Evolutionary conservation across 2,113 vertebrate genomes (phyloP).

Genomic region (Pomatorhinus ruficollis): DNA sequence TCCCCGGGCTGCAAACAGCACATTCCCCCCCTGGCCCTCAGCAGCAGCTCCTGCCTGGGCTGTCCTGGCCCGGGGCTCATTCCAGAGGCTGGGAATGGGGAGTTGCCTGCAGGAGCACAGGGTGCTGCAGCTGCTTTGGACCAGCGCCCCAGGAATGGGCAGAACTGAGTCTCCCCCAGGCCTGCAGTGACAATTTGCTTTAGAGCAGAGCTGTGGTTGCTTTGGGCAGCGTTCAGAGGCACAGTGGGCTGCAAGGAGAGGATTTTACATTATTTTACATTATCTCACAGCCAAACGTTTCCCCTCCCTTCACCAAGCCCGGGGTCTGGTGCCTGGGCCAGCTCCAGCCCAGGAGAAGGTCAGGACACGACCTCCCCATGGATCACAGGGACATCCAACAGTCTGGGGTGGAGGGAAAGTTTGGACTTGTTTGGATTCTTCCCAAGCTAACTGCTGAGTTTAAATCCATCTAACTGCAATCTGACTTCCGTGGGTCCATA

Average conservation of each 20-base stretch:
- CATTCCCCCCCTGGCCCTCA: too few relatives aligned
- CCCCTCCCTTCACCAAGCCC: too few relatives aligned
- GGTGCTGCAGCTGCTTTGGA: background rate
- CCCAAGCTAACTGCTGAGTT: background rate
- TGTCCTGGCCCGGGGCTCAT: background rate
- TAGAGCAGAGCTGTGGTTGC: background rate
- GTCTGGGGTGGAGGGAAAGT: background rate
- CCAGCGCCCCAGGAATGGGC: background rate
- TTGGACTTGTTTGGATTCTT: background rate
- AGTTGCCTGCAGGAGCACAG: too few relatives aligned
- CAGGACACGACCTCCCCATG: accelerated
- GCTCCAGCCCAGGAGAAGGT: background rate
- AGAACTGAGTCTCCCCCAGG: accelerated
- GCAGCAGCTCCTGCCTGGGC: background rate
- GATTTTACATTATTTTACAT: accelerated
- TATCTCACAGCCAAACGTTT: too few relatives aligned
- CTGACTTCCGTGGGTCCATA: background rate
- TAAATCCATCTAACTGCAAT: background rate
- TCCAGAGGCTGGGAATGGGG: background rate
- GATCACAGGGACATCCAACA: accelerated
- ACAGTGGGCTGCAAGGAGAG: background rate
- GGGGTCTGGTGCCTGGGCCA: accelerated
- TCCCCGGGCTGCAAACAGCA: background rate
- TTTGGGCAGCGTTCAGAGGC: accelerated
- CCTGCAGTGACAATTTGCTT: accelerated